Conservation (phyloP, 2,113 vertebrate species). For the Rhagologus leucostigma region DNA sequence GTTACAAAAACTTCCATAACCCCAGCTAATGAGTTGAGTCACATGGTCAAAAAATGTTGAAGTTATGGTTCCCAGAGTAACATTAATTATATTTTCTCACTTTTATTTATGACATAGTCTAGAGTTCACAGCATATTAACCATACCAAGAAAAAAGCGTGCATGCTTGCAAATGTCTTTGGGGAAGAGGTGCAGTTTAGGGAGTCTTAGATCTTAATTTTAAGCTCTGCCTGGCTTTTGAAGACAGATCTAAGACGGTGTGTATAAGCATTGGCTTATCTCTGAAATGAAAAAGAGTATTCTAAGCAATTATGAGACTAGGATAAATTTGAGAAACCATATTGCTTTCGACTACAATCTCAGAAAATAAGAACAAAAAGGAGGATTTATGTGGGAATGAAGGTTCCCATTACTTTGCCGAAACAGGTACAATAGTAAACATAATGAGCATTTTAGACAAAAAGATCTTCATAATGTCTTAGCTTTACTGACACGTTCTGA, state of each 20-base stretch:
- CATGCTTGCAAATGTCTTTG: not conserved
- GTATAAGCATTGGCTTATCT: not conserved
- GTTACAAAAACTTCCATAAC: not conserved
- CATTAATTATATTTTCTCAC: not conserved
- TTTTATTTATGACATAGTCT: not conserved
- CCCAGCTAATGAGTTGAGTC: not conserved
- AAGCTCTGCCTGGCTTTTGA: conserved; percentile 5
- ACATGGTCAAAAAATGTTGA: not conserved
- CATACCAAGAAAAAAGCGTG: not conserved
- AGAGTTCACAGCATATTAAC: not conserved
- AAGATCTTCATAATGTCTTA: not conserved
- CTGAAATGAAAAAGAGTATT: not conserved
- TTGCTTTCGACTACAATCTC: not conserved
- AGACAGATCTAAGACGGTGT: not conserved
- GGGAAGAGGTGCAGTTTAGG: not conserved
- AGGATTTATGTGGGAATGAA: not conserved
- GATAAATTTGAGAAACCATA: not conserved
- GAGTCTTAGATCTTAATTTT: not conserved
- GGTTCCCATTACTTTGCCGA: not conserved
- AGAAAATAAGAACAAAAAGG: not conserved
- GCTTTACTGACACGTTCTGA: not conserved
- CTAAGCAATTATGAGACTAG: not conserved
- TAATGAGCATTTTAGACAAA: not conserved
- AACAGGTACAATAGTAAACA: not conserved
- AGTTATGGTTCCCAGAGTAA: not conserved